These are phyloP conservation scores for Pseudorhombus dupliciocellatus DNA, from an alignment of 2,113 vertebrate genomes.

Conservation along the genomic window DNA sequence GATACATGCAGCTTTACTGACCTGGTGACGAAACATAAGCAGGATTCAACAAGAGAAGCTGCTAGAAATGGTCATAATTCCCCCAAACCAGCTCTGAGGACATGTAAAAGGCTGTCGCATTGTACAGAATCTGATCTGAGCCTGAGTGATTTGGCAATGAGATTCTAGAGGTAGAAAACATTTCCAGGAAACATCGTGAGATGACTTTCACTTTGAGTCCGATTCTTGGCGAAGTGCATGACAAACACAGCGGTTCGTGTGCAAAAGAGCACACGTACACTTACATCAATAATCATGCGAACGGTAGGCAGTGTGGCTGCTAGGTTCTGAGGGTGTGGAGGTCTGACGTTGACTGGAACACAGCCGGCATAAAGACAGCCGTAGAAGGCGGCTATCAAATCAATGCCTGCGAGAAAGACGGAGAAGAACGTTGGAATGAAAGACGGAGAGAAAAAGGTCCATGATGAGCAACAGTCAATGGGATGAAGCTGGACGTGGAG, in stretches of 20 bases:
- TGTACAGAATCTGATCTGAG: not conserved
- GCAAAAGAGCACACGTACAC: slow-evolving; percentile 48
- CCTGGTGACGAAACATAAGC: slow-evolving; percentile 78
- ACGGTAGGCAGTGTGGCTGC: slow-evolving; percentile 94
- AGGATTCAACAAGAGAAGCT: slow-evolving; percentile 1
- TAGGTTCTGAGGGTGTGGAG: slow-evolving; percentile 97
- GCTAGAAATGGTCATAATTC: not conserved
- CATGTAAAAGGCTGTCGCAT: not conserved
- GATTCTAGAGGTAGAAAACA: not conserved
- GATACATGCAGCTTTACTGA: slow-evolving; percentile 96
- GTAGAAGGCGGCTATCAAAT: slow-evolving; percentile 94
- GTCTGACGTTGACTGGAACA: slow-evolving; percentile 94
- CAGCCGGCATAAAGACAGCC: slow-evolving; percentile 95
- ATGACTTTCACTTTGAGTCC: not conserved
- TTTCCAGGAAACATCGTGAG: not conserved
- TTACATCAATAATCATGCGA: slow-evolving; percentile 97
- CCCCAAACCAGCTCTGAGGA: not conserved
- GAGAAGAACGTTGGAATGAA: not conserved
- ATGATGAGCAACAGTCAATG: not conserved
- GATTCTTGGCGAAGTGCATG: not conserved
- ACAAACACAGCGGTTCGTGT: not conserved
- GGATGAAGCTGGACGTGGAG: not conserved
- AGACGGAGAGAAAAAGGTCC: not conserved
- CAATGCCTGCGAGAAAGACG: slow-evolving; percentile 84
- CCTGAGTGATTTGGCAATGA: not conserved